Evolutionary conservation across 1,140 invertebrate genomes (phyloP).

Genomic region (Nasonia giraulti): DNA sequence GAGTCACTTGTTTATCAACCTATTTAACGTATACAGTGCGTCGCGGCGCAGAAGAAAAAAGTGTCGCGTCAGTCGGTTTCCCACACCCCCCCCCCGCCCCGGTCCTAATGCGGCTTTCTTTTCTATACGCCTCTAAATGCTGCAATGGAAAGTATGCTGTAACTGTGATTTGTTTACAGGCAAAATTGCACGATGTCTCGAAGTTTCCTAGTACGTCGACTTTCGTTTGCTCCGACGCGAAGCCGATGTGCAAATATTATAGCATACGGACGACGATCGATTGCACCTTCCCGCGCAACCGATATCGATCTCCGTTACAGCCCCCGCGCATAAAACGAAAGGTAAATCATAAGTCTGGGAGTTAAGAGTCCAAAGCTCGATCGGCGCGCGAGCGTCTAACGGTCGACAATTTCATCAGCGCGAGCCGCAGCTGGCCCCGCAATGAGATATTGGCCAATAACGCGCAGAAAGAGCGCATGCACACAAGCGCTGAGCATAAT

Average conservation of each 20-base stretch:
- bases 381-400: background rate
- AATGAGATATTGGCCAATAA: background rate
- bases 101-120: background rate
- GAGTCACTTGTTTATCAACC: constrained; percentile 40
- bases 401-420: constrained; percentile 3
- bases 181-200: background rate
- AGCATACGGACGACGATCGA: too few relatives aligned
- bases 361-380: too few relatives aligned
- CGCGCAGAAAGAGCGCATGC: background rate
- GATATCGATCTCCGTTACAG: too few relatives aligned
- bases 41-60: background rate
- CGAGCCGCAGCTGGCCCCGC: background rate
- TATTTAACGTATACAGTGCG: constrained; percentile 1
- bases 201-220: background rate
- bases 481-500: background rate
- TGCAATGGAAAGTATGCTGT: constrained; percentile 42
- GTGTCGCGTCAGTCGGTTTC: background rate
- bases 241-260: background rate
- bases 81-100: background rate
- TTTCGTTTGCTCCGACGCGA: background rate
- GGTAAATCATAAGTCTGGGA: too few relatives aligned
- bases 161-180: constrained; percentile 30
- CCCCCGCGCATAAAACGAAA: too few relatives aligned
- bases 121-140: background rate
- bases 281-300: too few relatives aligned